Evolutionary conservation across 2,113 vertebrate species (phyloP), one percentile per base, ranked within the genome.

Genomic region (Pangasianodon gigas): DNA sequence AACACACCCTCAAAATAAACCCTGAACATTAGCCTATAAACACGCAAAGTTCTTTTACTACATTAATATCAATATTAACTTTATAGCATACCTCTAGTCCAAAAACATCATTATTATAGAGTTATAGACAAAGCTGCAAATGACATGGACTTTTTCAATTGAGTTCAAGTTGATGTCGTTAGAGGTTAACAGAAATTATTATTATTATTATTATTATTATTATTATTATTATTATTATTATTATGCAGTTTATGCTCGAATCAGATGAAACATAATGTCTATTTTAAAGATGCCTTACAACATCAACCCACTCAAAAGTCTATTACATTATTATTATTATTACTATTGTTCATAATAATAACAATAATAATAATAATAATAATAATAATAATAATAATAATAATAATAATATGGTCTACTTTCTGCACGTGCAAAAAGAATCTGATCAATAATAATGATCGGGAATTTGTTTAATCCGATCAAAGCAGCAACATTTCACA

Each of bases 151-250:
- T 7, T 6, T 52, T 51, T n/a, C 2, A 14, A 6, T 7, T 52
- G 14, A 52, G 14, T 81, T 52, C 4, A 52, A 18, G 26, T 52
- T 21, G 8, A 58, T 41, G 9, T 21, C 4, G 2, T 6, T 41
- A 54, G 4, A 32, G 37, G 14, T 48, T n/a, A 48, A 11, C 13
- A 54, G 16, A 41, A 37, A 37, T 52, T 51, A 80, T 52, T 51
- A 80, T 54, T 80, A 80, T 81, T 51, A 82, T 83, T 58, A 58
- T 41, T 58, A 58, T 58, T 41, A 58, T 41, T 41, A 58, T 83
- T 58, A 83, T 82, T 29, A 71, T 80, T 48, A 51, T 80, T 29
- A 29, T 29, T 26, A 29, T 2, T 29, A n/a, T 80, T 51, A 18
- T 80, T 16, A 32, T 74, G 11, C 65, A 69, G 13, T 14, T 69